A percentile compares a stretch with the other conserved stretches of the same genome.
Evolutionary conservation across 2,113 vertebrate species (phyloP).

Genomic region (Heteronetta atricapilla): DNA sequence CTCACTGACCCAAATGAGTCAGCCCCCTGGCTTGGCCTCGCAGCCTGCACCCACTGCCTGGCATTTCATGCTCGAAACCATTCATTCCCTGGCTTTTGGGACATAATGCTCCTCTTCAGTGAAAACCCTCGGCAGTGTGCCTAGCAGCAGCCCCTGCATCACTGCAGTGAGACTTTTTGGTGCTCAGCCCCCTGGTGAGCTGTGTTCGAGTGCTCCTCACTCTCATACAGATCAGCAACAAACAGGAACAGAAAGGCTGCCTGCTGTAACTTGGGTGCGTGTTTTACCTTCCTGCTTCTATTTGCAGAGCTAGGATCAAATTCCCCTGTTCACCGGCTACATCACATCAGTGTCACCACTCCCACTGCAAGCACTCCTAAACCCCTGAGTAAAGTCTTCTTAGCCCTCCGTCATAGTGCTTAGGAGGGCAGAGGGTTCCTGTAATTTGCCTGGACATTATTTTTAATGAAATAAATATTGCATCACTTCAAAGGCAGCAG

Average conservation of each 20-base stretch:
- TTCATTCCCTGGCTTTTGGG: background rate
- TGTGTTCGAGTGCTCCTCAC: background rate
- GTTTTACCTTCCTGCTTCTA: background rate
- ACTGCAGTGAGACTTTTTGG: background rate
- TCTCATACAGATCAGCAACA: rapidly evolving
- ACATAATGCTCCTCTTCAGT: background rate
- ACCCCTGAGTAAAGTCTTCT: background rate
- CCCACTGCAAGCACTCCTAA: background rate
- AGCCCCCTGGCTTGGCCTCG: background rate
- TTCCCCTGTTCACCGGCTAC: background rate
- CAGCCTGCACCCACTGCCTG: background rate
- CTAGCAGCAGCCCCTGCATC: background rate
- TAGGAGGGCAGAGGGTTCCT: background rate
- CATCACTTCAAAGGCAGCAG: background rate
- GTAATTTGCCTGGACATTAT: background rate
- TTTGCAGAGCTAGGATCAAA: background rate
- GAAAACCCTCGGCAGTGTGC: rapidly evolving
- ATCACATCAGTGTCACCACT: background rate
- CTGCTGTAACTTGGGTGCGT: rapidly evolving
- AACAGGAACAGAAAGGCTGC: background rate
- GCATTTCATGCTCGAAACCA: background rate
- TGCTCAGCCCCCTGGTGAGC: background rate
- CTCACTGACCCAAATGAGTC: background rate
- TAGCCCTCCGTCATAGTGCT: background rate
- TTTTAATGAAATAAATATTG: constrained; percentile 2